These are phyloP conservation scores for Petroica traversi DNA, from an alignment of 2,113 vertebrate genomes.

Conservation along the genomic window DNA sequence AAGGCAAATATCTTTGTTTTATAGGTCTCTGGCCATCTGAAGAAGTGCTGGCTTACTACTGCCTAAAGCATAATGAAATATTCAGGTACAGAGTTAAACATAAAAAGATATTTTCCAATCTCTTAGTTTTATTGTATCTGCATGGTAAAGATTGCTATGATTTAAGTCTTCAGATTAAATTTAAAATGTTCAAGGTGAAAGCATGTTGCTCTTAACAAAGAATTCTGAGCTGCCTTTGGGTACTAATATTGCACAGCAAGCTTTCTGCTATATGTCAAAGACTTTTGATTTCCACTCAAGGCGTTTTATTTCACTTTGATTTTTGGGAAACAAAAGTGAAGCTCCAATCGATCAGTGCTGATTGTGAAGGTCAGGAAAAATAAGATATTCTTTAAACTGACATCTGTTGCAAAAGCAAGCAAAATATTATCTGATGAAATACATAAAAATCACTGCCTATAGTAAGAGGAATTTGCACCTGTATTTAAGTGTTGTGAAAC, in stretches of 20 bases:
- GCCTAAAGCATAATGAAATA: slow-evolving; percentile 85
- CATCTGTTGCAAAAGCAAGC: slow-evolving; percentile 61
- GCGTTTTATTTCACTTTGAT: slow-evolving; percentile 94
- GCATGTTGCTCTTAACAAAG: slow-evolving; percentile 76
- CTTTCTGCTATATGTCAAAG: slow-evolving; percentile 81
- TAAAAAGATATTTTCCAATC: slow-evolving; percentile 51
- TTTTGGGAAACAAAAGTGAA: slow-evolving; percentile 90
- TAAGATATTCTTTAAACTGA: slow-evolving; percentile 68
- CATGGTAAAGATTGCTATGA: slow-evolving; percentile 63
- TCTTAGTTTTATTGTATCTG: slow-evolving; percentile 59
- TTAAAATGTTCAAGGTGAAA: slow-evolving; percentile 72
- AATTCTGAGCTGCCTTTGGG: slow-evolving; percentile 77
- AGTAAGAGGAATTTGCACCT: neutral
- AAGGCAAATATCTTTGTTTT: slow-evolving; percentile 34
- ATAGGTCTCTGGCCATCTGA: slow-evolving; percentile 96
- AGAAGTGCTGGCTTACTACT: slow-evolving; percentile 96
- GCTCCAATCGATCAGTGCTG: slow-evolving; percentile 83
- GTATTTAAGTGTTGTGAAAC: neutral
- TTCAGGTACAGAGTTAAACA: slow-evolving; percentile 84
- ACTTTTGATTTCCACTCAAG: slow-evolving; percentile 97
- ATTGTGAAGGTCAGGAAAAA: slow-evolving; percentile 89
- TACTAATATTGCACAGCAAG: slow-evolving; percentile 79
- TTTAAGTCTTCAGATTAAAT: slow-evolving; percentile 70
- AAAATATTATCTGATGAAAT: slow-evolving; percentile 61
- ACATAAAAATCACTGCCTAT: slow-evolving; percentile 29